These are phyloP conservation scores for Oscheius sp. DNA, from an alignment of 2,888 invertebrate genomes.

Conservation along the genomic window DNA sequence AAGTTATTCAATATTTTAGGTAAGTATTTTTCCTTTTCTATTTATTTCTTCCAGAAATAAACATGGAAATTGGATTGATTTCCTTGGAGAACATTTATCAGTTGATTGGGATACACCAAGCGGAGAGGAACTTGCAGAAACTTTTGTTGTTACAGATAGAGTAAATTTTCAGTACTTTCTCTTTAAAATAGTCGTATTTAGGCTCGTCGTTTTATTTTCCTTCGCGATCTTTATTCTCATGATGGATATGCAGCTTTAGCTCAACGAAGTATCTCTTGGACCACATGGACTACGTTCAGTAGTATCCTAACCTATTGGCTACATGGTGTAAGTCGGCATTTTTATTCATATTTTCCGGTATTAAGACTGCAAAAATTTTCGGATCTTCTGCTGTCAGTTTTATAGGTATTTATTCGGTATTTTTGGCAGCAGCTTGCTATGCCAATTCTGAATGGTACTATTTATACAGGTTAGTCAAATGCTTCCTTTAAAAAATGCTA, in stretches of 20 bases:
- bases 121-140: constrained; percentile 58
- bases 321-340: constrained; percentile 44
- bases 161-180: constrained; percentile 44
- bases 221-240: constrained; percentile 60
- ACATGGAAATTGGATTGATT: constrained; percentile 40
- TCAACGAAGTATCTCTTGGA: constrained; percentile 60
- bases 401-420: constrained; percentile 51
- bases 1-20: constrained; percentile 59
- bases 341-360: background rate
- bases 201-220: constrained; percentile 60
- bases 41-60: constrained; percentile 34
- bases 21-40: constrained; percentile 19
- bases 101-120: constrained; percentile 58
- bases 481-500: background rate
- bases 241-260: constrained; percentile 64
- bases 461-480: constrained; percentile 53
- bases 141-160: constrained; percentile 58
- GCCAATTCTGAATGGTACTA: constrained; percentile 60
- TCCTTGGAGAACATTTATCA: constrained; percentile 49
- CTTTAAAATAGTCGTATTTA: constrained; percentile 25
- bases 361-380: constrained; percentile 34
- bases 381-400: constrained; percentile 57
- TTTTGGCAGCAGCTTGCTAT: constrained; percentile 52
- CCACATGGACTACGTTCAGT: constrained; percentile 62
- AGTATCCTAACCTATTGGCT: constrained; percentile 64